Evolutionary conservation across 2,888 invertebrate species (phyloP).

Genomic region (Pristionchus fissidentatus): DNA sequence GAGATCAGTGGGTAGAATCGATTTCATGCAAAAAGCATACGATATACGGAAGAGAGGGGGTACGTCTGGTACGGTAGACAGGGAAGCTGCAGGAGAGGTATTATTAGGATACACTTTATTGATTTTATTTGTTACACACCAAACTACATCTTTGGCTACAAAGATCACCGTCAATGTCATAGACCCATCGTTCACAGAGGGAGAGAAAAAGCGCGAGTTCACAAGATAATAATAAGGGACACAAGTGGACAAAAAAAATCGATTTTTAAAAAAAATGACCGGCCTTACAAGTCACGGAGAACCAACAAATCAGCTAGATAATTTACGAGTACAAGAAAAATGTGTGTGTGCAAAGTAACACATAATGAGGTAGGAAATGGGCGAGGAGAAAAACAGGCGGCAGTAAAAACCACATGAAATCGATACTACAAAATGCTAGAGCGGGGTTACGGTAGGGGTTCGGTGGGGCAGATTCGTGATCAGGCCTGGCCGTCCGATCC

Average conservation of each 20-base stretch:
- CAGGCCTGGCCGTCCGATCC: conserved; percentile 28
- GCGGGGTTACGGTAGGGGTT: background rate
- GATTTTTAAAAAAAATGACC: background rate
- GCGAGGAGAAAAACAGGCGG: conserved; percentile 21
- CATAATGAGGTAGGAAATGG: background rate
- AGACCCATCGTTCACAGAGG: conserved; percentile 18
- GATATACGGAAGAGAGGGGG: background rate
- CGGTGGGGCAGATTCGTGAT: background rate
- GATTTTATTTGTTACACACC: no score
- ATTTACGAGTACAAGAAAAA: background rate
- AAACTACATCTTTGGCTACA: conserved; percentile 40
- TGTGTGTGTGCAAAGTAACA: background rate
- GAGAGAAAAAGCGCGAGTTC: background rate
- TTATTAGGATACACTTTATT: no score
- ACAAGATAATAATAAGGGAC: background rate
- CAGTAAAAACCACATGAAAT: background rate
- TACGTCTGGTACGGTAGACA: background rate
- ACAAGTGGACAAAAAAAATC: background rate
- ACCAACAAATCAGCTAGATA: background rate
- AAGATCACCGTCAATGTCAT: conserved; percentile 16
- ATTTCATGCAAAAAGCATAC: background rate
- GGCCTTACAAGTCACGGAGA: background rate
- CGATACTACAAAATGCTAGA: background rate
- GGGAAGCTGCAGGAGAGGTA: background rate
- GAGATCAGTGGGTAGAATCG: conserved; percentile 37